Base-by-base conservation (phyloP, 2,113 vertebrate species). In the Amazona guildingii region DNA sequence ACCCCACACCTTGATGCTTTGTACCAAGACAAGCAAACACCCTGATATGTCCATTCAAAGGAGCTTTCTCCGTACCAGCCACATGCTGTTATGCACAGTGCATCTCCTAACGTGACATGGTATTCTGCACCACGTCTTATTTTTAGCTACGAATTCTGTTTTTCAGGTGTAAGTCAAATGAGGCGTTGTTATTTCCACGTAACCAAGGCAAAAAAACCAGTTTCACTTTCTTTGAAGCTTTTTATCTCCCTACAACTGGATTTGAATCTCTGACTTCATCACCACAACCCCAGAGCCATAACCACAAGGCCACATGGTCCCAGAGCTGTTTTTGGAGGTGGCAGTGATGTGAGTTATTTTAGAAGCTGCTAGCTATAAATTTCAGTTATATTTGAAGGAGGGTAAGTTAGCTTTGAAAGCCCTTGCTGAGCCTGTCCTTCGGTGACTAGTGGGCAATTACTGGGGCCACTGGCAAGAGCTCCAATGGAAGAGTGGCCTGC, bases 201-300 rank as follows among this genome's bases (percentile, higher is more conserved):
- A 96, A 85, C 80, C 96, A 79, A 86, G 91, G 62, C 86, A 74
- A 79, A 94, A 57, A n/a, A 57, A 92, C 4, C 59, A 57, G n/a
- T 95, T 96, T 93, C 86, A 83, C 88, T 94, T 97, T 96, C 96
- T 97, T 95, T 95, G 97, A 97, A 97, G 94, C 96, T 92, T 95
- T 93, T 91, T 96, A 91, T 95, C 95, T 94, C 96, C 95, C 61
- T 91, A 46, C 63, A 28, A 87, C 77, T 88, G 92, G 92, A 95
- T 95, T 90, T 93, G 97, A 95, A 95, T 97, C 96, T 97, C 94
- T 97, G 93, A 95, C 95, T 97, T 96, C 81, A 94, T 74, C 96
- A 96, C 94, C 95, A 92, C 93, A 95, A 97, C 93, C 96, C 83
- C 92, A 95, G 93, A 95, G 95, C 92, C 95, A 92, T 96, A 97